Evolutionary conservation across 1,140 invertebrate species (phyloP).

Genomic region (Eupristina koningsbergeri): DNA sequence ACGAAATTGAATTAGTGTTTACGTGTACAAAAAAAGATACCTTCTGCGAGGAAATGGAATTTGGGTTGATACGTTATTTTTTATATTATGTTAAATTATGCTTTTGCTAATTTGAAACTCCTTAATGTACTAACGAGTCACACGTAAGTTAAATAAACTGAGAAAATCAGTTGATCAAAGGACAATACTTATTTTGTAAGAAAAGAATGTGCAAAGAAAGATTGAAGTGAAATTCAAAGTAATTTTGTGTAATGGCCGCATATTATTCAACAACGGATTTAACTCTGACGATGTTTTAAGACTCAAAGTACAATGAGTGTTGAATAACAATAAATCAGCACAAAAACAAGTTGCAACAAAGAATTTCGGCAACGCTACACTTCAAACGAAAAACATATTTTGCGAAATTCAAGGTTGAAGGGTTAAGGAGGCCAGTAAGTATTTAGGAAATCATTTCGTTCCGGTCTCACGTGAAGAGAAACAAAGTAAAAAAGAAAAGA

Average conservation of each 20-base stretch:
- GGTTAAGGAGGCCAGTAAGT: conserved; percentile 21
- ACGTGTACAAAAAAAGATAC: not conserved
- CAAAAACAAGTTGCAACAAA: conserved; percentile 25
- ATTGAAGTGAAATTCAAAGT: not conserved
- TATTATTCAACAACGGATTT: no score
- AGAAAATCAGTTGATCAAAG: not conserved
- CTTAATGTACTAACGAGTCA: no score
- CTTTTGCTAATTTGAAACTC: no score
- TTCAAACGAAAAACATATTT: conserved; percentile 4
- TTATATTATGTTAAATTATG: no score
- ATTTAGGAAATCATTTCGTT: conserved; percentile 46
- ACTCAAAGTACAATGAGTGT: not conserved
- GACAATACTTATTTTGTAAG: not conserved
- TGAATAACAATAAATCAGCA: conserved; percentile 1
- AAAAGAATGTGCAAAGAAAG: not conserved
- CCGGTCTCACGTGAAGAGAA: conserved; percentile 3
- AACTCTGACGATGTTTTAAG: not conserved
- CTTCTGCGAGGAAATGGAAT: not conserved
- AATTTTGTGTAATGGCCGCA: no score
- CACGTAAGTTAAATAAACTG: not conserved
- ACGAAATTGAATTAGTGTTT: not conserved
- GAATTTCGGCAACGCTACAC: conserved; percentile 16
- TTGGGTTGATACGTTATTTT: no score
- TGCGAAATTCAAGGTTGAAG: conserved; percentile 21
- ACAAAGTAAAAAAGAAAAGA: conserved; percentile 7